Conservation (phyloP, 2,797 vertebrate genomes). For the Threskiornis aethiopicus region DNA sequence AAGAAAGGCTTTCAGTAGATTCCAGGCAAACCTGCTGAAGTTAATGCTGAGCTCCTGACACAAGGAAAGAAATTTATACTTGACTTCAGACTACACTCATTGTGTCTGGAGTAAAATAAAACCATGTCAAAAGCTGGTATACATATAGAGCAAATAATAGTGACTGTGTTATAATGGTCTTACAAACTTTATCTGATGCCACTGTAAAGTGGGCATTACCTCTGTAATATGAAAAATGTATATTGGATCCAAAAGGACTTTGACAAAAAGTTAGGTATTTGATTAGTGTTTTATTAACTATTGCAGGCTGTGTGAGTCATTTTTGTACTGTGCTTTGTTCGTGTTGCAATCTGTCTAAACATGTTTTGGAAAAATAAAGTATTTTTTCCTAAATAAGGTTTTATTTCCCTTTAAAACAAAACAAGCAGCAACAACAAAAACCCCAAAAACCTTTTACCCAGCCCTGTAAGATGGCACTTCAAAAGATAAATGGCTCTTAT, state of each 20-base stretch:
- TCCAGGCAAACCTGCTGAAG: background rate
- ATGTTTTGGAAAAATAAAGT: conserved; percentile 27
- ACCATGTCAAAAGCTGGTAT: background rate
- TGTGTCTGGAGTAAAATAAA: background rate
- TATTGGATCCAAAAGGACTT: background rate
- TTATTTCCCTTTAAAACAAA: background rate
- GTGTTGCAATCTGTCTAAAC: background rate
- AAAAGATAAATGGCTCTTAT: background rate
- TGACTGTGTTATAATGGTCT: conserved; percentile 2
- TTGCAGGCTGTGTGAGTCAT: background rate
- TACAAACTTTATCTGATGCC: background rate
- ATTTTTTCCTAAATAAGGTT: background rate
- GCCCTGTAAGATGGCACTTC: background rate
- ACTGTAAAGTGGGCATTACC: background rate
- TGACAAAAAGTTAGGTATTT: background rate
- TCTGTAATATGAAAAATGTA: background rate
- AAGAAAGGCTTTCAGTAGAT: background rate
- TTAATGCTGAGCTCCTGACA: background rate
- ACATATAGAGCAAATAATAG: background rate
- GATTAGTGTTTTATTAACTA: background rate
- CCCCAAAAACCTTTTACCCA: background rate
- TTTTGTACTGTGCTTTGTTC: conserved; percentile 36
- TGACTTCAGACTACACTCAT: background rate
- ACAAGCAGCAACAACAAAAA: background rate
- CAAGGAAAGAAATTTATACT: background rate